Percentiles rank a stretch among this genome's conserved stretches.
phyloP scores from a whole-genome alignment of 2,888 invertebrate species.

The Teleogryllus oceanicus region DNA sequence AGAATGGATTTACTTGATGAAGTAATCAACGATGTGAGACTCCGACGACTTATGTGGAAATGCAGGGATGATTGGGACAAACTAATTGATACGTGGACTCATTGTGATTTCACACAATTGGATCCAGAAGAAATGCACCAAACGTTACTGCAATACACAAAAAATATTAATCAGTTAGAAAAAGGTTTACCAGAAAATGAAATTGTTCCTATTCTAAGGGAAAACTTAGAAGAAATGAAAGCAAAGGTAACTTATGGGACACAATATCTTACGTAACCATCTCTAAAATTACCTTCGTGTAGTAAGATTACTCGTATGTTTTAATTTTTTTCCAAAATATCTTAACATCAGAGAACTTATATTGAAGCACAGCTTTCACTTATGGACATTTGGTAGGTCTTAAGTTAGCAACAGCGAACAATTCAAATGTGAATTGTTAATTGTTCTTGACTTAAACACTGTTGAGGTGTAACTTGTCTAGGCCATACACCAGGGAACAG shows the following conservation, averaged over 20 bases:
- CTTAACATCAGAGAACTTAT: too few relatives aligned
- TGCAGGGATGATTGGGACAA: conserved; percentile 72
- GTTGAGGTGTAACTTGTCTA: too few relatives aligned
- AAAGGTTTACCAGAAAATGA: conserved; percentile 79
- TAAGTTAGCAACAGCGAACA: too few relatives aligned
- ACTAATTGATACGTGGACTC: conserved; percentile 63
- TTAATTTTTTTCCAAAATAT: too few relatives aligned
- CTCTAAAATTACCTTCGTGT: too few relatives aligned
- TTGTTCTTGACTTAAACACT: too few relatives aligned
- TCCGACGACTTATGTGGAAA: conserved; percentile 77
- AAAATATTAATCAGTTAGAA: conserved; percentile 72
- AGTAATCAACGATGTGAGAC: conserved; percentile 72
- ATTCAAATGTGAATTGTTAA: too few relatives aligned
- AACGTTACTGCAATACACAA: conserved; percentile 63
- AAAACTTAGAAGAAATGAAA: conserved; percentile 72
- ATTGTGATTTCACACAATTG: conserved; percentile 59
- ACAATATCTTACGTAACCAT: too few relatives aligned
- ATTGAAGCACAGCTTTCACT: too few relatives aligned
- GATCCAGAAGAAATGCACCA: conserved; percentile 70
- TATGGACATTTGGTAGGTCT: too few relatives aligned
- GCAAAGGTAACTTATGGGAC: conserved; percentile 58
- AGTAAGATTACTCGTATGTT: too few relatives aligned
- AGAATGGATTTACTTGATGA: conserved; percentile 77
- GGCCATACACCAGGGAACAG: too few relatives aligned
- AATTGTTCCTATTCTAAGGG: conserved; percentile 72